Base-by-base conservation (phyloP, 2,888 invertebrate species). In the Graphium colonna region DNA sequence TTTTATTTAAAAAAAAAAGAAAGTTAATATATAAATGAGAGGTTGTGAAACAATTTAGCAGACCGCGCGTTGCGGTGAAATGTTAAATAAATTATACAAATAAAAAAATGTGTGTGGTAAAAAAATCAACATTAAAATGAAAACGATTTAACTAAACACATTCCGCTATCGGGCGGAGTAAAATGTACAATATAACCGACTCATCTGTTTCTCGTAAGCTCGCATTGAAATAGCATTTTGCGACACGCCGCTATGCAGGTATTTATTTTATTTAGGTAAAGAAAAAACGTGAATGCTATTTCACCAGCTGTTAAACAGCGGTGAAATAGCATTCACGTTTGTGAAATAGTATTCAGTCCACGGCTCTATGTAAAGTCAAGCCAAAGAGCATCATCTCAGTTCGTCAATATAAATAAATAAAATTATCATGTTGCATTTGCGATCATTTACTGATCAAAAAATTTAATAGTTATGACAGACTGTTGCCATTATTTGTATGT, bases 11-110 rank as follows among this genome's bases (percentile, higher is more conserved):
- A 71, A 74, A 71, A 73, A 77, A 73, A 74, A 45, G 7, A 46
- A 44, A 46, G 31, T 18, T 41, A 13, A 36, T 16, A 46, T 18
- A 36, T 71, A 77, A 52, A 70, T 67, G 64, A 65, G 75, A 84
- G 88, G 89, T 89, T 89, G 89, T 89, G 89, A 88, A 80, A 77
- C 75, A 68, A 77, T 78, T 77, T 78, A 71, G 69, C 64, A 61
- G 70, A 72, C 72, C 75, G 75, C 75, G 70, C 75, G 72, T 67
- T 64, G 76, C 77, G 79, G 79, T 70, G 69, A 79, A 71, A 74
- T 74, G 74, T 71, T 70, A 65, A 68, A 69, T 71, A 79, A 84
- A 81, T 75, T 76, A 76, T 77, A 79, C 71, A 76, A 64, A 69
- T 65, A 58, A 75, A 82, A 56, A 60, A 63, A 82, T 85, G n/a